Percentiles rank a stretch among this genome's conserved stretches.
Conservation (phyloP, 2,888 invertebrate species). For the Incurvaria masculella region DNA sequence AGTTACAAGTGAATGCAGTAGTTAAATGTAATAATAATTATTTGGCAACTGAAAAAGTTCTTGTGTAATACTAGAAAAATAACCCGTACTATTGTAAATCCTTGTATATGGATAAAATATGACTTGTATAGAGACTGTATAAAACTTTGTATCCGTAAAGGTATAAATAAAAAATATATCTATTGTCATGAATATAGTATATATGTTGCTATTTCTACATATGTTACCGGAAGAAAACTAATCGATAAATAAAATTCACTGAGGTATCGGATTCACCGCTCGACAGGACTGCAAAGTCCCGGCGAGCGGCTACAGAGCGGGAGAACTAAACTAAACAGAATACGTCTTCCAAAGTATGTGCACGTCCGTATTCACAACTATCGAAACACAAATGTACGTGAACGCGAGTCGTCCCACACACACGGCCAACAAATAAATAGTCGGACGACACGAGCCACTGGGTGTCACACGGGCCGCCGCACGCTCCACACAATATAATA, state of each 20-base stretch:
- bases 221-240: not conserved
- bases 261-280: not conserved
- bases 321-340: constrained; percentile 20
- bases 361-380: too few species aligned
- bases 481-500: constrained; percentile 43
- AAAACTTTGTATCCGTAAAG: not conserved
- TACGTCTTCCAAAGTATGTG: constrained; percentile 56
- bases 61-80: not conserved
- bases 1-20: not conserved
- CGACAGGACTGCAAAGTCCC: too few species aligned
- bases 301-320: constrained; percentile 11
- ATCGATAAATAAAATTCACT: not conserved
- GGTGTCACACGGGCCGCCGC: constrained; percentile 18
- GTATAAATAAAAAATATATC: not conserved
- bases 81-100: not conserved
- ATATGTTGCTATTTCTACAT: not conserved
- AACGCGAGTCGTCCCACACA: constrained; percentile 55
- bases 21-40: not conserved
- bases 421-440: constrained; percentile 25
- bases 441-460: constrained; percentile 35
- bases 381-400: constrained; percentile 56
- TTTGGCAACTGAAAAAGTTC: not conserved
- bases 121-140: not conserved
- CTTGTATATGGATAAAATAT: not conserved
- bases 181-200: not conserved